Base-by-base conservation (phyloP, 30 jellyfish, hydroid and myxozoan genomes). In the Pelagia noctiluca region DNA sequence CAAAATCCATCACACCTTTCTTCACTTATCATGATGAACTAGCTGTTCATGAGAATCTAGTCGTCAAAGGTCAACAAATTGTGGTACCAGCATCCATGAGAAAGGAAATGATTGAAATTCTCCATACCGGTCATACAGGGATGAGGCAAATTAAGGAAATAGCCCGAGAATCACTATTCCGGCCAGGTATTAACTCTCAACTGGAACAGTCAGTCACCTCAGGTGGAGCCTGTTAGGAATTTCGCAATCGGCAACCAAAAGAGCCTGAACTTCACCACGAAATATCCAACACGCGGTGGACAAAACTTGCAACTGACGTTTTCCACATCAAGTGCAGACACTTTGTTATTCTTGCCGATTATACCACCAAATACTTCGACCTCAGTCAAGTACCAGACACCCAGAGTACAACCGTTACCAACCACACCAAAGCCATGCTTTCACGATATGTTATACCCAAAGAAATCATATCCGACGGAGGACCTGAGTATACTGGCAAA, bases 141-240 rank as follows among this genome's bases (percentile, higher is more conserved):
- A 42, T 42, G 12, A 16, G 12, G 16, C 10, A 26, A n/a, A 60
- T n/a, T 12, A 60, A 60, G 22, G 21, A 10, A 22, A 60, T 5
- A n/a, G 72, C 72, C 10, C 10, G 72, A n/a, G 35, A 22, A n/a
- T 4, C 8, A 4, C 35, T 60, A 24, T 60, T n/a, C 72, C 21
- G 72, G 35, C 72, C 72, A 60, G 72, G 72, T n/a, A 60, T 60
- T 5, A 60, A 60, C 35, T 10, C 8, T 8, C 23, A 60, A 60
- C 22, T 60, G 10, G 22, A 60, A 10, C 10, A n/a, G 10, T 10
- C 5, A 5, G 72, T 60, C 10, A 4, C 10, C 35, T 4, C 10
- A 12, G 10, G 8, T 60, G 5, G 21, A 5, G 72, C 72, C 8
- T 60, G 72, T 60, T 24, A 60, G 72, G 23, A 60, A 60, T 60